Evolutionary conservation across 2,888 invertebrate species (phyloP).

Genomic region (Heliconius erato): DNA sequence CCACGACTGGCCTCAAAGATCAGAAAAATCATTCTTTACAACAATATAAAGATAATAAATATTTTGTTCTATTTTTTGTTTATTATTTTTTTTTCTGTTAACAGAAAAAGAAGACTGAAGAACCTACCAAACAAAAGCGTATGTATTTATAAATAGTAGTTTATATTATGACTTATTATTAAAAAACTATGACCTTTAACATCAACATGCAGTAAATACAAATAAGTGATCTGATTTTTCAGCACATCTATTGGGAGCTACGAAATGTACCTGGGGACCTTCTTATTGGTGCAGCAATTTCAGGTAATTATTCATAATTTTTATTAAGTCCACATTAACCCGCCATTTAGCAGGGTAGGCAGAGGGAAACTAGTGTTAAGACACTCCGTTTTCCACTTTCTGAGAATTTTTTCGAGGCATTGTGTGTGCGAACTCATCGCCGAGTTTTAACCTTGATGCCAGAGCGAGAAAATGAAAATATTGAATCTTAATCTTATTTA

Average conservation of each 20-base stretch:
- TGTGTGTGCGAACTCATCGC: no score
- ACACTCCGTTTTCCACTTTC: no score
- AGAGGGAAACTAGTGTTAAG: no score
- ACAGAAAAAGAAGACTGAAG: conserved; percentile 62
- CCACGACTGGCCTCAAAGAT: no score
- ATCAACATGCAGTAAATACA: no score
- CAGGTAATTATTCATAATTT: conserved; percentile 51
- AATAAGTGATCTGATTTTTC: conserved; percentile 36
- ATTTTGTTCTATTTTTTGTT: not conserved
- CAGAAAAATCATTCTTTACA: not conserved
- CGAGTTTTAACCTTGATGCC: no score
- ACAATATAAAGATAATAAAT: not conserved
- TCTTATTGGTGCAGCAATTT: conserved; percentile 62
- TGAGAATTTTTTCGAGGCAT: no score
- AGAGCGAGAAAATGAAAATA: no score
- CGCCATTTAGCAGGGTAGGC: no score
- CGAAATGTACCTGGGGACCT: conserved; percentile 60
- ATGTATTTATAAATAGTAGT: conserved; percentile 47
- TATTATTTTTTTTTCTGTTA: conserved; percentile 45
- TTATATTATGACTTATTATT: no score
- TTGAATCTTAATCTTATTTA: no score
- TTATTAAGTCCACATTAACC: not conserved
- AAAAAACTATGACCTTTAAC: no score
- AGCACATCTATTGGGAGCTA: conserved; percentile 55
- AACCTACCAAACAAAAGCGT: conserved; percentile 62